phyloP scores from a whole-genome alignment of 2,888 invertebrate genomes.

The Dorcus parallelipipedus region DNA sequence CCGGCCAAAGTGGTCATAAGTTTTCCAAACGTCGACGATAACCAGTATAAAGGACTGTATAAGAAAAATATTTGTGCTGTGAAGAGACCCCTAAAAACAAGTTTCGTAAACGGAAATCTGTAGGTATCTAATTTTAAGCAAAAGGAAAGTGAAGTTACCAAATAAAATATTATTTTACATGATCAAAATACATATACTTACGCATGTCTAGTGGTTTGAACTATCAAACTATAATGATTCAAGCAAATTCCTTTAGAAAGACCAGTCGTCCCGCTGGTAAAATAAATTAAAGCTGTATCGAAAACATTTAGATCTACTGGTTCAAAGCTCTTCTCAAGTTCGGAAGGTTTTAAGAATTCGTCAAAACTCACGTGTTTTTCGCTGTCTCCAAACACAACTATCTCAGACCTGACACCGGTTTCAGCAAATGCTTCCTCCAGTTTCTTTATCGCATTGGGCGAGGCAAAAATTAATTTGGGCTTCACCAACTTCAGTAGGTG shows the following conservation, averaged over 20 bases:
- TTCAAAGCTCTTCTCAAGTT: slow-evolving; percentile 17
- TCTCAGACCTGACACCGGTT: slow-evolving; percentile 1
- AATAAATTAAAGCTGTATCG: slow-evolving; percentile 25
- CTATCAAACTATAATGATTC: slow-evolving; percentile 16
- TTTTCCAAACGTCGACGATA: too few species aligned
- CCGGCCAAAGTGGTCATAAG: background rate
- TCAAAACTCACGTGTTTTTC: slow-evolving; percentile 4
- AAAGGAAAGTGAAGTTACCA: too few species aligned
- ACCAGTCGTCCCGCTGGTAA: slow-evolving; percentile 33
- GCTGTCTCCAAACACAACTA: slow-evolving; percentile 21
- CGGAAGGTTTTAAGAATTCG: slow-evolving; percentile 3
- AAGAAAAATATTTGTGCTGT: too few species aligned
- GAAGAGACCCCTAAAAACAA: too few species aligned
- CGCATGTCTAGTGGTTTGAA: too few species aligned
- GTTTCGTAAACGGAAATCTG: too few species aligned
- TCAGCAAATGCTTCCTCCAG: slow-evolving; percentile 9
- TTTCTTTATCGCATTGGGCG: slow-evolving; percentile 11
- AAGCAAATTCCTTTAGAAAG: slow-evolving; percentile 30
- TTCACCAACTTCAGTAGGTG: slow-evolving; percentile 29
- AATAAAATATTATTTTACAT: too few species aligned
- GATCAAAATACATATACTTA: too few species aligned
- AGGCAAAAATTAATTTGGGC: slow-evolving; percentile 24
- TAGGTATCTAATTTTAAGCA: too few species aligned
- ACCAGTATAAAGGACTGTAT: too few species aligned
- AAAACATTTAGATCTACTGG: slow-evolving; percentile 16